phyloP scores from a whole-genome alignment of 2,888 invertebrate genomes.

The Lasioglossum marginatum region DNA sequence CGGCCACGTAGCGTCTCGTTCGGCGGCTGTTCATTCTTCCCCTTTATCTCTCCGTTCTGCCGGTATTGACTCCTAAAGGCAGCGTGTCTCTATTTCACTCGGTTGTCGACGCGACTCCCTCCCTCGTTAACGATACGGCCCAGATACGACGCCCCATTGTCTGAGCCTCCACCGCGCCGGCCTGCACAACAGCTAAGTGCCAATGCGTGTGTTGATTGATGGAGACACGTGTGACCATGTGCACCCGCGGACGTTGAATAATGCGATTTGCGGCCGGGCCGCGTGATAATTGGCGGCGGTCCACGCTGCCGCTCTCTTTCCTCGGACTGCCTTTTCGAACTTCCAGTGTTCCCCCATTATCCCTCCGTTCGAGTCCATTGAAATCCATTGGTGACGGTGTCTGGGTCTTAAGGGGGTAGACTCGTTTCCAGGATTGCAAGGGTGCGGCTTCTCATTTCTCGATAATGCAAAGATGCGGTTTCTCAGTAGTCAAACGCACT shows the following conservation, averaged over 20 bases:
- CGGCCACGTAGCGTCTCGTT: neutral
- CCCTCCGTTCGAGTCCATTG: neutral
- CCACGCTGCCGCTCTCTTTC: neutral
- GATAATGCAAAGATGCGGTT: too few relatives aligned
- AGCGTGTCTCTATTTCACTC: slow-evolving; percentile 23
- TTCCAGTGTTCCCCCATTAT: neutral
- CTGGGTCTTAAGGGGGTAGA: too few relatives aligned
- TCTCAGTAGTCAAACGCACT: too few relatives aligned
- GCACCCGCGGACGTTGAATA: slow-evolving; percentile 34
- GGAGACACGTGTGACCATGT: slow-evolving; percentile 39
- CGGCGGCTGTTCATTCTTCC: slow-evolving; percentile 25
- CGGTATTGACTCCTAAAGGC: slow-evolving; percentile 36
- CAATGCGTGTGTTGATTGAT: slow-evolving; percentile 41
- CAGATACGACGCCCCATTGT: slow-evolving; percentile 58
- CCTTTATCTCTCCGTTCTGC: slow-evolving; percentile 25
- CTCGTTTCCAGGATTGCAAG: too few relatives aligned
- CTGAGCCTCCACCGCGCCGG: neutral
- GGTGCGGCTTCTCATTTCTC: too few relatives aligned
- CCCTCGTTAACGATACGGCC: slow-evolving; percentile 45
- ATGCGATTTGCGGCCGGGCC: slow-evolving; percentile 11
- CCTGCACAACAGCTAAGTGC: slow-evolving; percentile 28
- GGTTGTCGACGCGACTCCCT: slow-evolving; percentile 14
- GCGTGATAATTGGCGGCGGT: slow-evolving; percentile 17
- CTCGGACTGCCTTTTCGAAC: neutral
- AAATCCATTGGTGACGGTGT: neutral